Percentiles rank a stretch among this genome's conserved stretches.
Evolutionary conservation across 2,888 invertebrate species (phyloP).

Genomic region (Cephus sareptanus): DNA sequence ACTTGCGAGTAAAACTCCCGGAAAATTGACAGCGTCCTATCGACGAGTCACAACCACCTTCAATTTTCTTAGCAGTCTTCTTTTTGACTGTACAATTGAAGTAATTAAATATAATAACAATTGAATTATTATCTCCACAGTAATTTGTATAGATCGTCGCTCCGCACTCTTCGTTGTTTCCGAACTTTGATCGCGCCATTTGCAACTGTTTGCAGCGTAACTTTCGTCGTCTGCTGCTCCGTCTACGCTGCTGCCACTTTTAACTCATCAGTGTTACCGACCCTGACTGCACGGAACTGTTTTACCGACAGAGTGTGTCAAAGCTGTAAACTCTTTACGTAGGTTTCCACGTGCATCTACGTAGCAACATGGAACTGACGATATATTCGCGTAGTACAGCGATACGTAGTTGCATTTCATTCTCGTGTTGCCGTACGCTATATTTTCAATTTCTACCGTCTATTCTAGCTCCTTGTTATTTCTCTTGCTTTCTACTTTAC

Average conservation of each 20-base stretch:
- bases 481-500: not conserved
- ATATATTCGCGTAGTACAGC: not conserved
- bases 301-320: not conserved
- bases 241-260: not conserved
- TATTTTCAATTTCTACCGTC: not conserved
- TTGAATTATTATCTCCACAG: not conserved
- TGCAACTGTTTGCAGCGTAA: not conserved
- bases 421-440: not conserved
- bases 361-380: not conserved
- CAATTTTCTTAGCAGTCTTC: not conserved
- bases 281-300: not conserved
- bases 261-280: not conserved
- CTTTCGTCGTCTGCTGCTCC: not conserved
- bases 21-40: not conserved
- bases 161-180: conserved; percentile 17
- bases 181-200: conserved; percentile 27
- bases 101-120: too few species aligned
- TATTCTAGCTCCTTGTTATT: not conserved
- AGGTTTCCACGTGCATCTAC: not conserved
- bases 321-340: not conserved
- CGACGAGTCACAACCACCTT: not conserved
- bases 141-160: conserved; percentile 19
- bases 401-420: not conserved
- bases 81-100: too few species aligned
- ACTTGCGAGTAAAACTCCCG: not conserved